phyloP scores from a whole-genome alignment of 2,113 vertebrate species.

The Aptenodytes patagonicus region DNA sequence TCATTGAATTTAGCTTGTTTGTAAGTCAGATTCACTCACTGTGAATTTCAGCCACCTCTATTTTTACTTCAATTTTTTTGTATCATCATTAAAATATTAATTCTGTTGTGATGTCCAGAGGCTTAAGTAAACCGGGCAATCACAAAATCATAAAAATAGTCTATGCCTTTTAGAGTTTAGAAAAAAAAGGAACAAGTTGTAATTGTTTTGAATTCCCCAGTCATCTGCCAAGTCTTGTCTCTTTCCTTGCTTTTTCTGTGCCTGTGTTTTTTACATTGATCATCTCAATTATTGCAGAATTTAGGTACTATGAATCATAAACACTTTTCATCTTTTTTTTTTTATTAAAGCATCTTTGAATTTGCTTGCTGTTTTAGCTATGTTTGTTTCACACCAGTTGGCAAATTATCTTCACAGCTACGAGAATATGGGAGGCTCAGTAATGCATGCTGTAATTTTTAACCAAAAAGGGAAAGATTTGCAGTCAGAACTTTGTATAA shows the following conservation, averaged over 20 bases:
- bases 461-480: not conserved
- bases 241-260: not conserved
- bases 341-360: not conserved
- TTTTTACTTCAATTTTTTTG: not conserved
- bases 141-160: not conserved
- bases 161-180: not conserved
- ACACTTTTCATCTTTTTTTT: not conserved
- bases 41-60: not conserved
- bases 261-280: not conserved
- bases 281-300: not conserved
- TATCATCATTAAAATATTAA: not conserved
- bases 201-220: not conserved
- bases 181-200: not conserved
- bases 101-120: not conserved
- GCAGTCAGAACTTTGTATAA: not conserved
- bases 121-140: not conserved
- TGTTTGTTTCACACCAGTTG: not conserved
- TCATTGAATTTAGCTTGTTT: not conserved
- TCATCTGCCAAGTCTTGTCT: not conserved
- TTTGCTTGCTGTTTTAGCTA: not conserved
- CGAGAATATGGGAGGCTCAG: not conserved
- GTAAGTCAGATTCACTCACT: not conserved
- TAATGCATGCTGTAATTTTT: not conserved
- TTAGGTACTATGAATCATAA: not conserved
- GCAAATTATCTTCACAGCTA: not conserved